A percentile compares a stretch with the other conserved stretches of the same genome.
phyloP scores from a whole-genome alignment of 64 coral and sea anemone genomes.

The Porites australiensis region DNA sequence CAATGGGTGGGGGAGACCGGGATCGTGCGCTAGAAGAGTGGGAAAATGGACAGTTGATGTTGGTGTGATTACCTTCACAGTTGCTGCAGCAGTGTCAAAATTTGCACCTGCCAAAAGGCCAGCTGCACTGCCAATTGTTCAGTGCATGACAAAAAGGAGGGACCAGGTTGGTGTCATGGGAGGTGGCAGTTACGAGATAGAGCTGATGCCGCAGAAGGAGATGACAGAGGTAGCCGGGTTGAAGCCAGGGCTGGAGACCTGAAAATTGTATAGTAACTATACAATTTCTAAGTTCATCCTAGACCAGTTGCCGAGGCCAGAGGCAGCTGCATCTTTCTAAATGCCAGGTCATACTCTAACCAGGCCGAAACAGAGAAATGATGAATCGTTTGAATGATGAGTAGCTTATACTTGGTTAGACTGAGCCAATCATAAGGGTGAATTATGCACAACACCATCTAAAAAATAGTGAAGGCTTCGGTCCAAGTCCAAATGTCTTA shows the following conservation, averaged over 20 bases:
- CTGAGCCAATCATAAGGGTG: too few species aligned
- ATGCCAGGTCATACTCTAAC: too few species aligned
- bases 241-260: not conserved
- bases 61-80: not conserved
- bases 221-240: not conserved
- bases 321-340: too few species aligned
- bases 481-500: not conserved
- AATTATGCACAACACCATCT: too few species aligned
- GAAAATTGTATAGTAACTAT: not conserved
- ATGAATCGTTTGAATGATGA: too few species aligned
- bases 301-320: too few species aligned
- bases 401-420: too few species aligned
- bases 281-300: not conserved
- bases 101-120: not conserved
- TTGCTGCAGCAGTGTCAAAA: not conserved
- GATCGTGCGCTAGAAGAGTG: not conserved
- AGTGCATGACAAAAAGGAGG: not conserved
- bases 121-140: not conserved
- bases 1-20: not conserved
- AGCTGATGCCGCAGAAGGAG: too few species aligned
- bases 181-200: not conserved
- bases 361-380: too few species aligned
- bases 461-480: not conserved
- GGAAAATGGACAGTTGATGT: slow-evolving; percentile 7
- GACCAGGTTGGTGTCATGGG: not conserved